Evolutionary conservation across 2,797 vertebrate species (phyloP).

Genomic region (Malacoctenus gilli): DNA sequence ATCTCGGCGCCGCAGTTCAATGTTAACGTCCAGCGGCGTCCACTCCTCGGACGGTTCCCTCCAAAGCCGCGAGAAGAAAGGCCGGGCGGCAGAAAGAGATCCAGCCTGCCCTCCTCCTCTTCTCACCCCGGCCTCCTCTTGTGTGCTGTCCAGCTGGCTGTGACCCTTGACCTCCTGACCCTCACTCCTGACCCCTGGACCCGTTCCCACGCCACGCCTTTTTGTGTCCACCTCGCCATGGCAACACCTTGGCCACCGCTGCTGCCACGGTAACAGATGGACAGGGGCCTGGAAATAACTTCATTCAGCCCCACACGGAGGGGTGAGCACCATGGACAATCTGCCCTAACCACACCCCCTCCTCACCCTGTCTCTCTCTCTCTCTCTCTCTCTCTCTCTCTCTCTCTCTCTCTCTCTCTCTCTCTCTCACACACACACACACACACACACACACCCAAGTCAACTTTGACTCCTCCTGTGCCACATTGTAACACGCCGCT

Average conservation of each 20-base stretch:
- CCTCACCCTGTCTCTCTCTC: conserved; percentile 3
- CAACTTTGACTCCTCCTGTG: conserved; percentile 64
- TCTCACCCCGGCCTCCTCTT: conserved; percentile 82
- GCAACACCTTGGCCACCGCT: conserved; percentile 80
- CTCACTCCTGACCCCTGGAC: conserved; percentile 85
- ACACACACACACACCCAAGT: conserved; percentile 42
- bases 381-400: too few relatives aligned
- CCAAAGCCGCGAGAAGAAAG: conserved; percentile 59
- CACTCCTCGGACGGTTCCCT: conserved; percentile 65
- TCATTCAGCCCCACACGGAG: conserved; percentile 73
- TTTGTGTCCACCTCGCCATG: conserved; percentile 82
- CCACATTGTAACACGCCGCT: conserved; percentile 62
- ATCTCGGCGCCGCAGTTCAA: conserved; percentile 78
- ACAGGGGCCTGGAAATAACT: conserved; percentile 82
- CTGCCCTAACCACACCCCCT: conserved; percentile 38
- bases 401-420: neutral
- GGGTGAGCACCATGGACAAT: conserved; percentile 73
- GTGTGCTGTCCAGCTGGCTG: conserved; percentile 85
- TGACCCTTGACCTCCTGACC: conserved; percentile 81
- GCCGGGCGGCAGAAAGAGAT: conserved; percentile 54
- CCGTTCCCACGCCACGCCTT: conserved; percentile 86
- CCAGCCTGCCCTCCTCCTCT: conserved; percentile 76
- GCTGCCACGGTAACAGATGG: conserved; percentile 87
- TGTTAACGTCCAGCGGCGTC: conserved; percentile 81
- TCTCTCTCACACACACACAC: conserved; percentile 36